Evolutionary conservation across 2,888 invertebrate species (phyloP), one percentile per base, ranked within the genome.

Genomic region (Morpho helenor): DNA sequence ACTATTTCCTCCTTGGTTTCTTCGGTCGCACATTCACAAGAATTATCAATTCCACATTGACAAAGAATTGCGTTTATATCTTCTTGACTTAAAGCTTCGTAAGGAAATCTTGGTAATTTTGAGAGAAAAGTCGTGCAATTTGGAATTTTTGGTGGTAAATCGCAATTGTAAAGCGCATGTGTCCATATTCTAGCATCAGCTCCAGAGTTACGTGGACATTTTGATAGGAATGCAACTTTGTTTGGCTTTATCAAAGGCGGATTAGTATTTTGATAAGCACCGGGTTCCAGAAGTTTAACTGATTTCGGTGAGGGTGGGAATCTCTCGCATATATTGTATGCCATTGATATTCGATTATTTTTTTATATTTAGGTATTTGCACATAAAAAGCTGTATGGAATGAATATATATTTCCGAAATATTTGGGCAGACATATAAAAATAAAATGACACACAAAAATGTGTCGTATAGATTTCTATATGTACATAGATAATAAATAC

Each of bases 51-150:
- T 22, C 76, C 82, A 67, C 88, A 88, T 60, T 70, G 76, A 65
- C 88, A 88, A 7, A 87, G 64, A 39, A 84, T 65, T 59, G 74
- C 72, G 65, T 82, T 77, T 8, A 83, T 67, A 60, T 84, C 82
- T 70, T 82, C 73, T 63, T 76, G 67, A 59, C 73, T 79, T 7
- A 80, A 69, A 4, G 76, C 68, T 71, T 85, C 76, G 63, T 87
- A 84, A 0, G 82, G 74, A 66, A 89, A 88, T 45, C 88, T 74
- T 22, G 83, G 82, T 2, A 65, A 57, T 67, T 79, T 87, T 3
- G 84, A 82, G 59, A 66, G 75, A 44, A 88, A 65, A 22, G 79
- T 69, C 4, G 82, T 69, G 60, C 76, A 76, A 66, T 87, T 87
- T 49, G 74, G 74, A 59, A 87, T 82, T 65, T 68, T 77, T 8